Evolutionary conservation across 2,113 vertebrate species (phyloP), one percentile per base, ranked within the genome.

Genomic region (Cavia porcellus): DNA sequence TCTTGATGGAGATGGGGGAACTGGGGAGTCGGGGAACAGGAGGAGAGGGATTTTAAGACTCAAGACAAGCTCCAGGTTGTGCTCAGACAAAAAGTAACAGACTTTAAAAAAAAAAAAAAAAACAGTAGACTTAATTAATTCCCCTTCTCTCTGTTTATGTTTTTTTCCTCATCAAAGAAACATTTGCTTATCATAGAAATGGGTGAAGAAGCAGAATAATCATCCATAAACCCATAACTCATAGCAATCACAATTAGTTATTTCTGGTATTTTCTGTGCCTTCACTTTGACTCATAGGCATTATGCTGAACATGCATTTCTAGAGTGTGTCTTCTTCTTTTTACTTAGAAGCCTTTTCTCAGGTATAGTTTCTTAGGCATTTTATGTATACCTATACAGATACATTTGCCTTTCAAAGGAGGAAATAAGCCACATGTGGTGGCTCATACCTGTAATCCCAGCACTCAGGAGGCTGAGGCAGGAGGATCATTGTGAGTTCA

Each of bases 101-200:
- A 59, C 61, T 82, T 72, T 38, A 92, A 57, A 57, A 57, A 92
- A 92, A 89, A 57, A 92, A 57, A 57, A 57, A 92, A 92, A 89
- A 57, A 14, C 20, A 81, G 66, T 47, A 32, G 30, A 59, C 55
- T 82, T 72, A 47, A 92, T 89, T 82, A 55, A 85, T 96, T 77
- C 79, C 20, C 89, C 57, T 62, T 50, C 57, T 32, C 45, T 62
- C 50, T 77, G 7, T 50, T 90, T 61, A 52, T 50, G 32, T 89
- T 86, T 96, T 94, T 91, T 72, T 74, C 24, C 57, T 91, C 90
- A 83, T 91, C 94, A 50, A 83, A 92, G 90, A 82, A 93, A 68
- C 55, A 35, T 12, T 45, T 92, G 88, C 70, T 70, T 83, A 30
- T 85, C 72, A 13, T 77, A 96, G 90, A 92, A 90, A 79, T 61